These are phyloP conservation scores for Calliphora vicina DNA, from an alignment of 1,140 invertebrate genomes.

Conservation along the genomic window DNA sequence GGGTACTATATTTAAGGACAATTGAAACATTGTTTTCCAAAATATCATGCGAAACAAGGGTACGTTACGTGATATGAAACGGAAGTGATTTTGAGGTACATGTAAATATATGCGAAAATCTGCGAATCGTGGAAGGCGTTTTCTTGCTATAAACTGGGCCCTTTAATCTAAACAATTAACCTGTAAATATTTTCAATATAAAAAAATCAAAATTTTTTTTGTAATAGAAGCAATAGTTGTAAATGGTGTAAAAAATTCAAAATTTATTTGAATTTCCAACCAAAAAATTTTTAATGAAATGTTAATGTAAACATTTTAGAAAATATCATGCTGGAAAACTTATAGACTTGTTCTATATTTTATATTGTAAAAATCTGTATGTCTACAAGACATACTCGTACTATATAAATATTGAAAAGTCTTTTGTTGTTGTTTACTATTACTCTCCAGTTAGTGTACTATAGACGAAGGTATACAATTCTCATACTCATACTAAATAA, in stretches of 20 bases:
- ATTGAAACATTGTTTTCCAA: too few species aligned
- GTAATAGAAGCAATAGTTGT: neutral
- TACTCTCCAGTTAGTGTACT: neutral
- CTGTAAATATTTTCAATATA: too few species aligned
- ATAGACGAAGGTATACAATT: neutral
- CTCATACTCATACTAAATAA: neutral
- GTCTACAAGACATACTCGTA: neutral
- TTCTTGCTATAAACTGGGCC: too few species aligned
- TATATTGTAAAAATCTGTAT: slow-evolving; percentile 2
- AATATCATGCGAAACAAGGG: too few species aligned
- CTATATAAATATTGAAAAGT: slow-evolving; percentile 7
- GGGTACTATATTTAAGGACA: too few species aligned
- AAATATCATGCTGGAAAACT: slow-evolving; percentile 5
- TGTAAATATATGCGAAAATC: too few species aligned
- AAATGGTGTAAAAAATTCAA: neutral
- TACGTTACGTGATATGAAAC: too few species aligned
- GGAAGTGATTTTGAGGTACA: too few species aligned
- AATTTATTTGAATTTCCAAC: neutral
- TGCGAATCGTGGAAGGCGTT: too few species aligned
- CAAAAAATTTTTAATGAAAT: neutral
- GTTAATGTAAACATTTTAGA: neutral
- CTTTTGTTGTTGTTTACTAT: neutral
- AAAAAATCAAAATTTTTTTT: too few species aligned
- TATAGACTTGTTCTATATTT: slow-evolving; percentile 12
- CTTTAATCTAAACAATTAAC: too few species aligned